Base-by-base conservation (phyloP, 30 jellyfish, hydroid and myxozoan species). In the Mastigias papua region DNA sequence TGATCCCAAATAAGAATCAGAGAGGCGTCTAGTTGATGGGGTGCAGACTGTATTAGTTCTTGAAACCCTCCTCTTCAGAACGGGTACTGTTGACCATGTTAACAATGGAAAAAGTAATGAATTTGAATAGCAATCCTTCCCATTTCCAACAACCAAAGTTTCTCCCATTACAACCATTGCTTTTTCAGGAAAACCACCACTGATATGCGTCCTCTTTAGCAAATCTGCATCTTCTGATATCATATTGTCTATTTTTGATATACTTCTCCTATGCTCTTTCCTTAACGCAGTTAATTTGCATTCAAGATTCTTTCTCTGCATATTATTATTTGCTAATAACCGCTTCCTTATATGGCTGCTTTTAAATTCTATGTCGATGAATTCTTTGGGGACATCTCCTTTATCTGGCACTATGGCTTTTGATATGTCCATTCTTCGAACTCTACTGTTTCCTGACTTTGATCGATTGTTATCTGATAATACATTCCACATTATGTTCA, bases 211-310 rank as follows among this genome's bases (percentile, higher is more conserved):
- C 28, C 54, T 64, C 25, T 60, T 23, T 1, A 63, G 82, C 32
- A 0, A 34, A 27, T 65, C 30, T 20, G 13, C 7, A 37, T 61
- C 54, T 11, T 77, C 74, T 13, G 61, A 37, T 0, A 85, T 85
- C 54, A 66, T 17, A 0, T 48, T 73, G 29, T 85, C 88, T 17
- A 73, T 85, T 26, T 57, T 65, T 26, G 81, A 17, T 0, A 85
- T 34, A 22, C 69, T 71, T 26, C 48, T 72, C 32, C 9, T 0
- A 60, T 85, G 88, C 27, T 57, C 88, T 72, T 66, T 85, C 58
- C 62, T 57, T 46, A 85, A 62, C 46, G 13, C 28, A 57, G 7
- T 64, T 16, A 73, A 30, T 32, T 75, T 63, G 29, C 66, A 60
- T n/a, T 73, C 46, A 25, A 73, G 84, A 31, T 2, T 34, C 31